phyloP scores from a whole-genome alignment of 2,888 invertebrate genomes.

The Rhopalosiphum nymphaeae region DNA sequence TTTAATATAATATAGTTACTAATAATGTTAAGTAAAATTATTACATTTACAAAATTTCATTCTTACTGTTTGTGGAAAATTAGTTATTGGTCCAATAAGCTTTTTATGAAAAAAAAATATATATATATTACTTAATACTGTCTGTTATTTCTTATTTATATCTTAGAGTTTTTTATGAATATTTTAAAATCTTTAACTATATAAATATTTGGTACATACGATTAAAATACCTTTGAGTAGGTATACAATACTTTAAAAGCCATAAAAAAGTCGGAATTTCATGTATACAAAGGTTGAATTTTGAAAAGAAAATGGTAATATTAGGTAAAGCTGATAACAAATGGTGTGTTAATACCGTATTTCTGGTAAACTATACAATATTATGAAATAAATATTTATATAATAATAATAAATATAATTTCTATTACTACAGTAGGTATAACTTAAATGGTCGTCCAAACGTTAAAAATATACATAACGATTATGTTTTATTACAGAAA shows the following conservation, averaged over 20 bases:
- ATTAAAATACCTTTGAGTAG: neutral
- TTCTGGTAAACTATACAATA: neutral
- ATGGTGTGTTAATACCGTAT: neutral
- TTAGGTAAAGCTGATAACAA: neutral
- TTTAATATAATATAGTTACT: too few species aligned
- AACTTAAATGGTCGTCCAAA: neutral
- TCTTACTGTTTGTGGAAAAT: too few species aligned
- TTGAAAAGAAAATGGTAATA: neutral
- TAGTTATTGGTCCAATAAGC: too few species aligned
- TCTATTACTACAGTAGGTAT: neutral
- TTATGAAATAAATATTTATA: neutral
- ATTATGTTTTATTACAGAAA: neutral
- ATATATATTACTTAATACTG: too few species aligned
- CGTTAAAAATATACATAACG: neutral
- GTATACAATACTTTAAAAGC: neutral
- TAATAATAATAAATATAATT: too few species aligned
- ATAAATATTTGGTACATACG: neutral
- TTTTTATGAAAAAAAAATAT: too few species aligned
- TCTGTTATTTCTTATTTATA: neutral
- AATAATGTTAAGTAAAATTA: too few species aligned
- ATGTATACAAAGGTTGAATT: neutral
- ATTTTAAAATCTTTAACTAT: neutral
- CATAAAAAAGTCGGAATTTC: neutral
- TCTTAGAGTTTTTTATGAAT: neutral
- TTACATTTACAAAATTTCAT: too few species aligned